Conservation (phyloP, 2,888 invertebrate species). For the Cerastis leucographa region DNA sequence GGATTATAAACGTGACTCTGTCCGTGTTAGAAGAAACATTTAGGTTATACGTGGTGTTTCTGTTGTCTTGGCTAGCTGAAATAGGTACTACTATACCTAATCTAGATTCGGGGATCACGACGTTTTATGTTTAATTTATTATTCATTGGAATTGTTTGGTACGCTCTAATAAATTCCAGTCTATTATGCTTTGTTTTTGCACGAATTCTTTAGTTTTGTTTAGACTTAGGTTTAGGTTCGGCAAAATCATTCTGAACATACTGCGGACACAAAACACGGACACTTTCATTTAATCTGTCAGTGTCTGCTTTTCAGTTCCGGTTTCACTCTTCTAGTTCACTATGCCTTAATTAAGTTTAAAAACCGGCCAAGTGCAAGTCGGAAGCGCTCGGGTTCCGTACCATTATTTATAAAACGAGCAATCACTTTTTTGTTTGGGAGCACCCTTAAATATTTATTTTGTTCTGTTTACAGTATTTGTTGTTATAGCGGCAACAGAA, state of each 20-base stretch:
- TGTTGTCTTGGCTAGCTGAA: background rate
- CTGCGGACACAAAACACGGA: background rate
- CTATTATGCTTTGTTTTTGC: background rate
- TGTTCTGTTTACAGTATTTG: too few species aligned
- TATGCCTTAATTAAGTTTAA: background rate
- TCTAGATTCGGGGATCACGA: constrained; percentile 8
- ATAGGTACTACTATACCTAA: background rate
- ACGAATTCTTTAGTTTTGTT: background rate
- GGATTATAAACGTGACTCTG: constrained; percentile 34
- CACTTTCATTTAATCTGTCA: background rate
- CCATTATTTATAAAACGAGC: too few species aligned
- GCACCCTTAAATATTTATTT: too few species aligned
- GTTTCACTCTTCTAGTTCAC: background rate
- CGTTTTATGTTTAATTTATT: constrained; percentile 27
- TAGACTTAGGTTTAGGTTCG: background rate
- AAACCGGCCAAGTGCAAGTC: too few species aligned
- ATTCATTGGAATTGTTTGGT: constrained; percentile 29
- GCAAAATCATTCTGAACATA: background rate
- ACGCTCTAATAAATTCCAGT: background rate
- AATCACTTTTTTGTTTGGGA: too few species aligned
- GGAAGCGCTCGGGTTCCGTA: too few species aligned
- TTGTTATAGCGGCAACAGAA: too few species aligned
- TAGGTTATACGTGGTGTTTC: constrained; percentile 22
- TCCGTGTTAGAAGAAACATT: constrained; percentile 23
- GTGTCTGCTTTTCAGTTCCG: background rate